Conservation (phyloP, 2,113 vertebrate species). For the Peromyscus polionotus region DNA sequence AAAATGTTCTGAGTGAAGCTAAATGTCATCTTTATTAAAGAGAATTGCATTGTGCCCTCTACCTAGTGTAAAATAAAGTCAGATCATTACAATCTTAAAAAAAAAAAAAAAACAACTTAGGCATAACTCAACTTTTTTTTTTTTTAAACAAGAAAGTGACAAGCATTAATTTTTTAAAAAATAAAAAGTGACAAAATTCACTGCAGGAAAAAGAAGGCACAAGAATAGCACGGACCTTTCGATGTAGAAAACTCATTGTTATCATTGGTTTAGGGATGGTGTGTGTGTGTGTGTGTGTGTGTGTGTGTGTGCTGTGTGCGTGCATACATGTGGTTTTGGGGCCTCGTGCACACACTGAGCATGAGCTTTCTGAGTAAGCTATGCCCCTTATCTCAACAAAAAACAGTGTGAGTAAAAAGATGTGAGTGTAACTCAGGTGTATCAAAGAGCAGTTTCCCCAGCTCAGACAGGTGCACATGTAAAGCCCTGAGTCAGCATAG, state of each 20-base stretch:
- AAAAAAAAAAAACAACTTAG: too few species aligned
- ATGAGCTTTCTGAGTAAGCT: neutral
- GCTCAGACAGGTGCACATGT: neutral
- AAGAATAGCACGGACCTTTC: neutral
- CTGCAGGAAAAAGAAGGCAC: neutral
- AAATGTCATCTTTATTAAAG: constrained; percentile 89
- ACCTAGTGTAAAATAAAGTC: constrained; percentile 87
- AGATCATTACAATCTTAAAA: constrained; percentile 82
- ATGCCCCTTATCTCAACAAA: neutral
- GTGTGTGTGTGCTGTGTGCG: too few species aligned
- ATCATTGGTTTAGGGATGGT: neutral
- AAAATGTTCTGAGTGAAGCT: constrained; percentile 90
- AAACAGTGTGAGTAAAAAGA: neutral
- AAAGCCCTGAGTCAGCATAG: too few species aligned
- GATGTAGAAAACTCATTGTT: neutral
- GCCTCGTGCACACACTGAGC: neutral
- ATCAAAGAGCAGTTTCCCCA: neutral
- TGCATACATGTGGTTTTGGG: too few species aligned
- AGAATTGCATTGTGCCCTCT: constrained; percentile 82
- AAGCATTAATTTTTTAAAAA: neutral
- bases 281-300: too few species aligned
- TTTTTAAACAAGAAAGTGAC: neutral
- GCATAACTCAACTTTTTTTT: neutral
- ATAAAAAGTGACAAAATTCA: constrained; percentile 35
- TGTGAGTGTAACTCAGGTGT: neutral